Conservation (phyloP, 2,797 vertebrate species). For the Eremophila alpestris region DNA sequence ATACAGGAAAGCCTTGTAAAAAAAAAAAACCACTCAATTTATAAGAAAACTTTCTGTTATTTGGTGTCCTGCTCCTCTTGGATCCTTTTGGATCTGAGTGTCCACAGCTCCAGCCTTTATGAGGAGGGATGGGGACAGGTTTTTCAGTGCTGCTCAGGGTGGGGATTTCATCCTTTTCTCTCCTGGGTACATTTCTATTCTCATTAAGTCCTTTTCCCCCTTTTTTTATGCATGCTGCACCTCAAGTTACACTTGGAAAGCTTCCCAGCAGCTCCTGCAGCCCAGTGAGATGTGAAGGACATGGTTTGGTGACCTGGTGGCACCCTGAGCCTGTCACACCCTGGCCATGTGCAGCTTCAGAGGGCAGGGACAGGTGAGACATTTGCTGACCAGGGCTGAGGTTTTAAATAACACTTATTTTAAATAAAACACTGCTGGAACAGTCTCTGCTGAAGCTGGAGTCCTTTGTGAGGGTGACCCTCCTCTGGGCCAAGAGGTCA, state of each 20-base stretch:
- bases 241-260: not conserved
- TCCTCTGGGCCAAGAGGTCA: not conserved
- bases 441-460: not conserved
- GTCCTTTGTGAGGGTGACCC: not conserved
- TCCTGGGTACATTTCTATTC: not conserved
- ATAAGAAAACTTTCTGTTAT: not conserved
- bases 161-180: not conserved
- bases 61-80: not conserved
- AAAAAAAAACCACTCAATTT: not conserved
- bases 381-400: not conserved
- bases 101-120: not conserved
- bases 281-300: accelerated
- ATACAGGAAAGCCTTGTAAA: not conserved
- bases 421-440: not conserved
- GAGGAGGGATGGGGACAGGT: not conserved
- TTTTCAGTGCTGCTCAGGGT: not conserved
- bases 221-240: accelerated
- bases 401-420: not conserved
- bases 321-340: not conserved
- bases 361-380: not conserved
- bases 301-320: not conserved
- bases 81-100: not conserved
- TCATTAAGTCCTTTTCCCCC: not conserved
- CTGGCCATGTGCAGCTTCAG: not conserved
- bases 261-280: not conserved